Base-by-base conservation (phyloP, 2,797 vertebrate species). In the Todus mexicanus region DNA sequence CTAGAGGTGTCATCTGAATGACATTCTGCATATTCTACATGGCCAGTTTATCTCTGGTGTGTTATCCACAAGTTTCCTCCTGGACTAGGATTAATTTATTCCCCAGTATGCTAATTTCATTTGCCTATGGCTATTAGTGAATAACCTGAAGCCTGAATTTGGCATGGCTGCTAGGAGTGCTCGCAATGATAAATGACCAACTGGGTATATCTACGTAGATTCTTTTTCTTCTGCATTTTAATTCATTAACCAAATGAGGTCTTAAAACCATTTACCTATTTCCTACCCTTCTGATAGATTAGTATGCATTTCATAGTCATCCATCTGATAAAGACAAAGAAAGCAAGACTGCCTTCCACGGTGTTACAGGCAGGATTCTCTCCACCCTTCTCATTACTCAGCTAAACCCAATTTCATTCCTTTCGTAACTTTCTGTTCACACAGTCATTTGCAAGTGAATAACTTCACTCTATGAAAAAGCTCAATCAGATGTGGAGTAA, bases 211-310 rank as follows among this genome's bases (percentile, higher is more conserved):
- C 79, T 85, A 89, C 91, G 77, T 2, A 2, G 51, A 75, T 90
- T 89, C 81, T 79, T 94, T 93, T 93, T 69, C 76, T 88, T 90
- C 92, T 91, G 70, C 78, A 94, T 94, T 97, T 97, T 84, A 96
- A 95, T 96, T 96, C 95, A 97, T 97, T 96, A 96, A 95, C 90
- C 96, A 96, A 97, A 95, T 96, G 90, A 96, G 60, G 80, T 87
- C 94, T 92, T 93, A 82, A 93, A 94, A 87, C 85, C 89, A 68
- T 93, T 92, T 88, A 87, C 93, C 89, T 94, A 92, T 92, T 95
- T 89, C 79, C 74, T 92, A 76, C 59, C 73, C 90, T 92, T 90
- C 90, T 93, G 93, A 95, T 37, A 92, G 77, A 96, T 97, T 93
- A 91, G 78, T 43, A 89, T 48, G 35, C 15, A 38, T 90, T 95